Conservation (phyloP, 2,113 vertebrate species). For the Rhinolophus sinicus region DNA sequence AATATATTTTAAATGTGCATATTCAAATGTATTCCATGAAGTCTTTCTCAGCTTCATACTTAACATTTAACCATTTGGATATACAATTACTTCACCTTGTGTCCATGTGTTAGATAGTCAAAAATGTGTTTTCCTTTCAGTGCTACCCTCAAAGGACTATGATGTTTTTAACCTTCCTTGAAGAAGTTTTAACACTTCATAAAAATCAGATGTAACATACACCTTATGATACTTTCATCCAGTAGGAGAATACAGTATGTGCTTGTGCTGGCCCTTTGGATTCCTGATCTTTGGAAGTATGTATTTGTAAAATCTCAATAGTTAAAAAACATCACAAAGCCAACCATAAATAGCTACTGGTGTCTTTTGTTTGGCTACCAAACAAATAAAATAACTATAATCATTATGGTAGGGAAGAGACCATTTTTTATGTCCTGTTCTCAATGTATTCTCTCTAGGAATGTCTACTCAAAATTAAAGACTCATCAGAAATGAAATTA, state of each 20-base stretch:
- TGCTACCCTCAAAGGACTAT: neutral
- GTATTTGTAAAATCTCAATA: slow-evolving; percentile 34
- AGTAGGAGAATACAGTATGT: neutral
- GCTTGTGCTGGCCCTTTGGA: neutral
- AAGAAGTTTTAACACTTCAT: neutral
- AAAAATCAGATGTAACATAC: slow-evolving; percentile 27
- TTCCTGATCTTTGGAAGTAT: neutral
- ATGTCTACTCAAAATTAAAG: neutral
- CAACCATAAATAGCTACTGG: neutral
- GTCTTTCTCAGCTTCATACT: slow-evolving; percentile 15
- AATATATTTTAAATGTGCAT: neutral
- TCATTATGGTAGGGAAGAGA: neutral
- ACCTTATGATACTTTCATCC: neutral
- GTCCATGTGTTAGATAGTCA: neutral
- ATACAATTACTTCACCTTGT: neutral
- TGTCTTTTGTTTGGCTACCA: neutral
- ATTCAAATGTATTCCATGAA: neutral
- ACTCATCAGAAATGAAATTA: neutral
- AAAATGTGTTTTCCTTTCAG: slow-evolving; percentile 56
- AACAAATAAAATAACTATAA: neutral
- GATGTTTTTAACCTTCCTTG: neutral
- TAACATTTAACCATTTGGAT: neutral
- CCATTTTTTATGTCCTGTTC: neutral
- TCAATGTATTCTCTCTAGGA: neutral
- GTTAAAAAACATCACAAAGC: neutral